Base-by-base conservation (phyloP, 2,888 invertebrate species). In the Tryphoninae sp. region DNA sequence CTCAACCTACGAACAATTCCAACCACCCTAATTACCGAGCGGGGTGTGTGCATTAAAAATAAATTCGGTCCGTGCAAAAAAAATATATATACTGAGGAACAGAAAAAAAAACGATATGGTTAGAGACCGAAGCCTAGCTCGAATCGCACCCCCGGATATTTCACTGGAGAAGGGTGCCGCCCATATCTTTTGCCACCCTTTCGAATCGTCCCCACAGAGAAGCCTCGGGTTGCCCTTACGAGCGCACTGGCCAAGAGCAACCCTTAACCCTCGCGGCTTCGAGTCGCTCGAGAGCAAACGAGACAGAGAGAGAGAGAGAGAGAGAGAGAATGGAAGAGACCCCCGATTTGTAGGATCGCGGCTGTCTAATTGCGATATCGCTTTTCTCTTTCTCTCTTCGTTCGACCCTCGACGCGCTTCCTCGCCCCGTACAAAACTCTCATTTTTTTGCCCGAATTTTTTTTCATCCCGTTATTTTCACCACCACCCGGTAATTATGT, bases 401-500 rank as follows among this genome's bases (percentile, higher is more conserved):
- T n/a, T 45, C 69, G 80, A 82, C 45, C 64, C 75, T 77, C 68
- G 16, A 23, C 13, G 33, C 73, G 11, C 64, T 77, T 71, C 62
- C 51, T 75, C 51, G 61, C 71, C 77, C 71, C 49, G 33, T 4
- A 33, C 3, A 33, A 33, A 33, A 33, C 33, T 62, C 67, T 9
- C n/a, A 61, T 42, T 45, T 64, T 19, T 19, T 49, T 42, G 49
- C 22, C 53, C 26, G 2, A 55, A 22, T 65, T 81, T 73, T 84
- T 83, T 84, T 84, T 71, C 19, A 19, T 16, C 84, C 81, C 81
- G 85, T 85, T 89, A 88, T 89, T 90, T 89, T 77, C 87, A 86
- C 87, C 86, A 87, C 87, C 86, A 84, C 86, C 86, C 87, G 91
- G 91, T 91, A 91, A 91, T 91, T 91, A 91, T 91, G 91, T 91